Base-by-base conservation (phyloP, 2,797 vertebrate genomes). In the Smutsia gigantea region DNA sequence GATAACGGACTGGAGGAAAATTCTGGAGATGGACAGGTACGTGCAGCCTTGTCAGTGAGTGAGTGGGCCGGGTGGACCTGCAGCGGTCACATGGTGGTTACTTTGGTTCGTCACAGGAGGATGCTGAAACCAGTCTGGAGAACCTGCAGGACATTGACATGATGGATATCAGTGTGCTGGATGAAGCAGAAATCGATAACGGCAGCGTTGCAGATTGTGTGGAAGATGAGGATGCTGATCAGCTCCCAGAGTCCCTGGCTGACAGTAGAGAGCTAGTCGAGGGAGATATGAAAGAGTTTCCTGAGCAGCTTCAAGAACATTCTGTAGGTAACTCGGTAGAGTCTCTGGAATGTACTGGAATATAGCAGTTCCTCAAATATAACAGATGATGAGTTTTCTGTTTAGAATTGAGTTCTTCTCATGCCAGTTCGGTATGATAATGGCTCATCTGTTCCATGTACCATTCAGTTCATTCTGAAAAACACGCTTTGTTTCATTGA, bases 111-210 rank as follows among this genome's bases (percentile, higher is more conserved):
- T 39, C 75, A 1, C 87, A 99, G 99, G 99, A 99, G 27, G 99
- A 99, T 49, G 98, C 98, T 2, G 99, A 99, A 91, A 98, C 99
- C 18, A 99, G 99, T 5, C 97, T 99, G n/a, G 99, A 99, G 64
- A 99, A 98, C 89, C 98, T 99, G 97, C 99, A 99, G 89, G 99
- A 99, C 46, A 99, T 99, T 97, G 99, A 99, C 98, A 99, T 99
- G 98, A 99, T 99, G 96, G 99, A 99, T 96, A 99, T 99, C 98
- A 99, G 99, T 6, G 98, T 99, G 2, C 96, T 99, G 84, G 99
- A 99, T 72, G 99, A 99, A 87, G 99, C 99, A 0, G 99, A 99
- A 78, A 99, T 99, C 18, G 99, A 99, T 79, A 99, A 99, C 0
- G 98, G 98, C 61, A 99, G 99, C 14, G 98, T 98, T 0, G 98